Percentiles rank a stretch among this genome's conserved stretches.
Conservation (phyloP, 2,888 invertebrate species). For the Venusia cambrica region DNA sequence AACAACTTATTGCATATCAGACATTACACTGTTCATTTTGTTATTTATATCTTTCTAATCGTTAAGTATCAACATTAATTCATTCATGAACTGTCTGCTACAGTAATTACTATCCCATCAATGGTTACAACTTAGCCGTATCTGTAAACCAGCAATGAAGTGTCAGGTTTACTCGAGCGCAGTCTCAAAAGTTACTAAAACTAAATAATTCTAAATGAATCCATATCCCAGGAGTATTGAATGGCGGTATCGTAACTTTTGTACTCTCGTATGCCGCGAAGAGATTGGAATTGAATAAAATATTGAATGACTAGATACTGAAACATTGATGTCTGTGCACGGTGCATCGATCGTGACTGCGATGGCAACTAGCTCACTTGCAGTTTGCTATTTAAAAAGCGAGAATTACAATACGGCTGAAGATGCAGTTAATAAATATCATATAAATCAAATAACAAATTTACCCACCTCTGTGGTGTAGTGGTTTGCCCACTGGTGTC, state of each 20-base stretch:
- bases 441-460: no score
- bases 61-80: no score
- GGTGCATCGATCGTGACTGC: conserved; percentile 27
- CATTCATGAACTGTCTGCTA: background rate
- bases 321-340: conserved; percentile 27
- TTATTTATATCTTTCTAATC: no score
- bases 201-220: conserved; percentile 19
- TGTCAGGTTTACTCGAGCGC: background rate
- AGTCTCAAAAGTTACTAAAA: conserved; percentile 10
- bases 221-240: conserved; percentile 21
- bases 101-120: no score
- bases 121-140: background rate
- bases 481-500: no score
- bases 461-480: no score
- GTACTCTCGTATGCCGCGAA: conserved; percentile 26
- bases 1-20: no score
- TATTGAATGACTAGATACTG: conserved; percentile 29
- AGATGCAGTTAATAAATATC: no score
- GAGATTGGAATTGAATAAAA: conserved; percentile 34
- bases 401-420: no score
- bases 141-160: background rate
- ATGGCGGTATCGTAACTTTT: conserved; percentile 27
- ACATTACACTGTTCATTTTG: no score
- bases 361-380: conserved; percentile 23
- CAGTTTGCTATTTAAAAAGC: conserved; percentile 22